Conservation (phyloP, 2,113 vertebrate genomes). For the Megaceryle maxima region DNA sequence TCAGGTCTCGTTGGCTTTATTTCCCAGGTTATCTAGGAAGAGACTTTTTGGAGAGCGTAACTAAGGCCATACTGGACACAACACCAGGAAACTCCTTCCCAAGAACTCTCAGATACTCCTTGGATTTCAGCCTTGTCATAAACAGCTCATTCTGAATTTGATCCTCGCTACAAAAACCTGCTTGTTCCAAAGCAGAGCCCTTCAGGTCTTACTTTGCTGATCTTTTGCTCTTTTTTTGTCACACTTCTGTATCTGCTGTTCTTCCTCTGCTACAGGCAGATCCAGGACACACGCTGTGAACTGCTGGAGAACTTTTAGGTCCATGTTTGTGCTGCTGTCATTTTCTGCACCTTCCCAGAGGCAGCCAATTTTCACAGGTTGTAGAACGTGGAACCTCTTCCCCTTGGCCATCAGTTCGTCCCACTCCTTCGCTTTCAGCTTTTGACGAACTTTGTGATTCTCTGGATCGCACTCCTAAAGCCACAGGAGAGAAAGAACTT, state of each 20-base stretch:
- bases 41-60: background rate
- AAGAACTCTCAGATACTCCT: background rate
- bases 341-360: conserved; percentile 76
- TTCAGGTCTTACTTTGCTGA: conserved; percentile 80
- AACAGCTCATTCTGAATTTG: background rate
- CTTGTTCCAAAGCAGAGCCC: background rate
- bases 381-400: conserved; percentile 86
- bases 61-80: background rate
- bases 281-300: conserved; percentile 82
- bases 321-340: background rate
- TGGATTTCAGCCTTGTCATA: background rate
- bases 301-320: conserved; percentile 77
- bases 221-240: conserved; percentile 75
- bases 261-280: conserved; percentile 62
- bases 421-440: conserved; percentile 94
- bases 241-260: conserved; percentile 76
- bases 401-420: conserved; percentile 91
- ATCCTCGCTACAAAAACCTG: rapidly evolving
- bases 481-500: background rate
- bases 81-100: background rate
- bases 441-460: conserved; percentile 92
- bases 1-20: background rate
- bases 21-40: background rate
- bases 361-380: conserved; percentile 87
- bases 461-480: conserved; percentile 88